Percentiles rank a stretch among this genome's conserved stretches.
Conservation (phyloP, 2,888 invertebrate genomes). For the Drosophila ezoana region DNA sequence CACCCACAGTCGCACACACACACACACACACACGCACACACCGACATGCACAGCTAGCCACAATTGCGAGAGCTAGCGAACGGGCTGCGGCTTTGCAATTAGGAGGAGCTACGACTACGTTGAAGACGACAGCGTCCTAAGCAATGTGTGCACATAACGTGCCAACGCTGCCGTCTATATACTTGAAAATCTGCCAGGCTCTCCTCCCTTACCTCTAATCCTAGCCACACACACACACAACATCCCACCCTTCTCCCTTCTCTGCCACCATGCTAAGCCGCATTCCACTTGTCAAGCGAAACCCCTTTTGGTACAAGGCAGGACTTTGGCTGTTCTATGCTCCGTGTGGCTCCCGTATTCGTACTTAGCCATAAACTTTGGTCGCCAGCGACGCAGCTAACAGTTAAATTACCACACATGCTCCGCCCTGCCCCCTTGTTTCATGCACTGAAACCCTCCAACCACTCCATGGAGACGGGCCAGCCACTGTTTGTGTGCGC, state of each 20-base stretch:
- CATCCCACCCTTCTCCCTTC: neutral
- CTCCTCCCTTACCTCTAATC: slow-evolving; percentile 3
- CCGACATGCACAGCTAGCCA: slow-evolving; percentile 50
- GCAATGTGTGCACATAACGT: slow-evolving; percentile 55
- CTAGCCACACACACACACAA: neutral
- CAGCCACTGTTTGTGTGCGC: slow-evolving; percentile 70
- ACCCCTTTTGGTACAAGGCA: slow-evolving; percentile 31
- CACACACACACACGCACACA: slow-evolving; percentile 5
- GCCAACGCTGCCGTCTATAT: slow-evolving; percentile 48
- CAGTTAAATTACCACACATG: slow-evolving; percentile 81
- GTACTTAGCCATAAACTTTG: slow-evolving; percentile 81
- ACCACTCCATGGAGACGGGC: slow-evolving; percentile 2
- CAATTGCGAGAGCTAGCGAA: slow-evolving; percentile 67
- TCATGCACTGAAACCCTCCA: neutral
- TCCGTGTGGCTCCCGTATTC: slow-evolving; percentile 52
- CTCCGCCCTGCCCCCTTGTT: slow-evolving; percentile 10
- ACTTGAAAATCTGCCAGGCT: slow-evolving; percentile 30
- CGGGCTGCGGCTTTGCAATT: slow-evolving; percentile 77
- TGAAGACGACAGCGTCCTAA: slow-evolving; percentile 59
- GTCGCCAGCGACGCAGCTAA: slow-evolving; percentile 76
- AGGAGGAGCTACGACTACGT: slow-evolving; percentile 79
- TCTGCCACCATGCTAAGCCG: neutral
- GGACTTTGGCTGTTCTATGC: slow-evolving; percentile 50
- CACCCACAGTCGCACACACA: slow-evolving; percentile 1
- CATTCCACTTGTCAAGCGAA: neutral